phyloP scores from a whole-genome alignment of 2,888 invertebrate species.

The Hydriomena furcata region DNA sequence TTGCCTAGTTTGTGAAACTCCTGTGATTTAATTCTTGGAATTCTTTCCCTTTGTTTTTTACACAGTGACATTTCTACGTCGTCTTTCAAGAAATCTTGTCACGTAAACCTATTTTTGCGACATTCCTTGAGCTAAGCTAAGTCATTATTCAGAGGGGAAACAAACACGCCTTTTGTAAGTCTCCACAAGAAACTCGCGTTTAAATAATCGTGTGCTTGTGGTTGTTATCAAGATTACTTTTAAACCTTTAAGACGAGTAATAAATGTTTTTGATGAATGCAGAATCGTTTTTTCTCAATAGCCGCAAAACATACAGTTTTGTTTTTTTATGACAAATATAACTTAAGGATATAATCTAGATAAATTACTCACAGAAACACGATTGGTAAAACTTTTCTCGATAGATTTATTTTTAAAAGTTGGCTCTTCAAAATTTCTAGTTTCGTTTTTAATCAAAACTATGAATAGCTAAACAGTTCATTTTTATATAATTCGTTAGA shows the following conservation, averaged over 20 bases:
- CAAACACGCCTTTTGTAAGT: neutral
- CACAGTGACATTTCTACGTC: neutral
- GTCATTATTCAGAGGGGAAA: neutral
- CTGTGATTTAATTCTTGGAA: slow-evolving; percentile 14
- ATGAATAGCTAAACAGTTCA: too few species aligned
- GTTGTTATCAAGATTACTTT: neutral
- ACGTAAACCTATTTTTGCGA: slow-evolving; percentile 3
- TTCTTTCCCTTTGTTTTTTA: neutral
- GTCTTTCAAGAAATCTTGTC: slow-evolving; percentile 7
- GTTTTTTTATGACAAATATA: too few species aligned
- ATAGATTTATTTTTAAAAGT: too few species aligned
- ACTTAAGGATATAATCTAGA: too few species aligned
- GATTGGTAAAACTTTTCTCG: too few species aligned
- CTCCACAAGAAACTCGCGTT: neutral
- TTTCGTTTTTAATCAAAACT: too few species aligned
- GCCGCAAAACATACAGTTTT: too few species aligned
- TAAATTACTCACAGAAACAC: too few species aligned
- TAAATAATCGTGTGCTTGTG: neutral
- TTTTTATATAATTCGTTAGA: too few species aligned
- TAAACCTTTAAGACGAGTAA: neutral
- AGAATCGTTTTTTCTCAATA: too few species aligned
- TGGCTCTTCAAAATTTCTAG: too few species aligned
- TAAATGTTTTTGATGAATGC: too few species aligned
- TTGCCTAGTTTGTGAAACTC: slow-evolving; percentile 43
- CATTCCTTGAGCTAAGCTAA: neutral